Conservation (phyloP, 92 coral and sea anemone genomes). For the Palythoa heliodiscus region DNA sequence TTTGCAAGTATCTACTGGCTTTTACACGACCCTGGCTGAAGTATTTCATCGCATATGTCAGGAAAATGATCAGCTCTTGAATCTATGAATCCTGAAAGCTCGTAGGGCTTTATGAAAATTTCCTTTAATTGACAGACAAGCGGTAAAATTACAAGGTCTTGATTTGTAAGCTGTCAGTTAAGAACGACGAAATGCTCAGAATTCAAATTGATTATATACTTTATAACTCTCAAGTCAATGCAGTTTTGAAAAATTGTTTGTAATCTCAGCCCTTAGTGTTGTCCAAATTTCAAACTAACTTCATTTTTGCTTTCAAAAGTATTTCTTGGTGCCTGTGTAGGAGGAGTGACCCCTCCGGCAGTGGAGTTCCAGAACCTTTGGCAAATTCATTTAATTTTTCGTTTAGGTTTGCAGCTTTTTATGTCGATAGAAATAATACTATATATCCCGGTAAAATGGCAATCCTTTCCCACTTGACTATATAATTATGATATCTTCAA, state of each 20-base stretch:
- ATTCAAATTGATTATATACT: neutral
- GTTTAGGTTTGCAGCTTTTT: no score
- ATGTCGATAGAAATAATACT: no score
- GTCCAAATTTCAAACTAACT: neutral
- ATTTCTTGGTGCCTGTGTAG: neutral
- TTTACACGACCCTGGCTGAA: neutral
- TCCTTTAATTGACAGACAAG: conserved; percentile 1
- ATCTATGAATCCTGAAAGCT: neutral
- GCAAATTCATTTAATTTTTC: no score
- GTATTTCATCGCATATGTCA: neutral
- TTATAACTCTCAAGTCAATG: neutral
- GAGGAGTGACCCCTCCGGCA: no score
- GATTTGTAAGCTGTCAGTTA: neutral
- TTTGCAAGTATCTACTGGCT: neutral
- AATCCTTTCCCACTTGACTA: no score
- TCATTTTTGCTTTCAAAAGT: neutral
- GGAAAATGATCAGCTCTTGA: neutral
- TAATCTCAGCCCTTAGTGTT: neutral
- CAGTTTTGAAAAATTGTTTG: neutral
- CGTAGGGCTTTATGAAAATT: neutral
- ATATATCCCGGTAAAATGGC: no score
- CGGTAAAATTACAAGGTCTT: neutral
- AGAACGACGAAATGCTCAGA: neutral
- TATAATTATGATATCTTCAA: no score
- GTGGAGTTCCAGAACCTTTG: no score